Evolutionary conservation across 2,888 invertebrate genomes (phyloP).

Genomic region (Pandemis heparana): DNA sequence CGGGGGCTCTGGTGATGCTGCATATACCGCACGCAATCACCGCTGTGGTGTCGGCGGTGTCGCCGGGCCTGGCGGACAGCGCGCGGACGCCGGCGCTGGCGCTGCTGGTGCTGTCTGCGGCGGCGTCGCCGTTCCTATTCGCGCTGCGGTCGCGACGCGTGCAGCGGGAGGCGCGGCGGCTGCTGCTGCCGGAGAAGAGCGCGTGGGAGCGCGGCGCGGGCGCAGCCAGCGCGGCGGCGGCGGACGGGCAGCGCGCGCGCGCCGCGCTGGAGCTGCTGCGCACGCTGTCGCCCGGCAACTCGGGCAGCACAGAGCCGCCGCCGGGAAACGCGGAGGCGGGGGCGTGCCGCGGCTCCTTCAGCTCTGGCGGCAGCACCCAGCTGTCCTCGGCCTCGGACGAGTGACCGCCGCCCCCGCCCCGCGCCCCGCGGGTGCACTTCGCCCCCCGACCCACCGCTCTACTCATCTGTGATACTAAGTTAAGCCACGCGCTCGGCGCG

Average conservation of each 20-base stretch:
- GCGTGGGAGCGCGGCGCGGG: conserved; percentile 84
- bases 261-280: conserved; percentile 76
- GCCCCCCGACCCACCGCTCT: conserved; percentile 83
- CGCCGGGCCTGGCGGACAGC: conserved; percentile 80
- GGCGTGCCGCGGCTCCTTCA: conserved; percentile 87
- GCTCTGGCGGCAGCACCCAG: conserved; percentile 87
- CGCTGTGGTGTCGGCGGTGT: conserved; percentile 71
- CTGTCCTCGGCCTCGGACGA: conserved; percentile 87
- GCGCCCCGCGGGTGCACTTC: conserved; percentile 65
- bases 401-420: conserved; percentile 71
- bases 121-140: conserved; percentile 91
- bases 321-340: conserved; percentile 80
- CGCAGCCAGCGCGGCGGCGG: conserved; percentile 84
- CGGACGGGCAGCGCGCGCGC: conserved; percentile 81
- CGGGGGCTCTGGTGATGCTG: conserved; percentile 90
- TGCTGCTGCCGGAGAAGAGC: conserved; percentile 74
- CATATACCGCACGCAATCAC: conserved; percentile 88
- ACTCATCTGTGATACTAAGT: conserved; percentile 85
- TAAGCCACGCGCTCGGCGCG: conserved; percentile 83
- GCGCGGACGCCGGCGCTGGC: conserved; percentile 81
- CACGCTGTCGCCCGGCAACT: conserved; percentile 74
- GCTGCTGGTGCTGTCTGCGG: conserved; percentile 86
- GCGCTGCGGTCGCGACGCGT: conserved; percentile 91
- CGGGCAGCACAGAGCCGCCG: conserved; percentile 50
- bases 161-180: conserved; percentile 75